Evolutionary conservation across 2,888 invertebrate genomes (phyloP), one percentile per base, ranked within the genome.

Genomic region (Apodemia mormo): DNA sequence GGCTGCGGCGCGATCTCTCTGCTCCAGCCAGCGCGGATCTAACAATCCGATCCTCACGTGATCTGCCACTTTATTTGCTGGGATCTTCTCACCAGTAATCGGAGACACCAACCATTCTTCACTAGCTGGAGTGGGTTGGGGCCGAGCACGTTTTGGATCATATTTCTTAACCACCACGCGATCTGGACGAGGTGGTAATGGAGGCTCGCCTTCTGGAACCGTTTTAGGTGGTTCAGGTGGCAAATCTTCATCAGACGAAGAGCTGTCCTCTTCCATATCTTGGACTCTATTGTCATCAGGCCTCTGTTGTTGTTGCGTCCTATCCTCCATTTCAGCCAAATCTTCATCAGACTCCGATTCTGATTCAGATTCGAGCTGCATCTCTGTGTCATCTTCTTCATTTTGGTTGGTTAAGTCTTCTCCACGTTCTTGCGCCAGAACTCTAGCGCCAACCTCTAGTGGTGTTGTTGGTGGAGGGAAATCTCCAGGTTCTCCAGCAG

Each of bases 381-480:
- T 98, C 89, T 97, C 97, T 56, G 97, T 97, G 74, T 97, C 97
- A 72, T 95, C 95, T 7, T 95, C 95, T 1, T 95, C 90, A 12
- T 80, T 80, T 2, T 70, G 79, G 14, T 84, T 85, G 0, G 82
- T 77, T 0, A 95, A 95, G 77, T 97, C 96, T 81, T 96, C 96
- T 33, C 96, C 94, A 10, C 97, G 94, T 81, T 97, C 96, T 85
- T 95, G 89, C 0, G 98, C 97, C 0, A 99, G 92, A 67, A 99
- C 97, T 70, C 99, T 94, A 1, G 99, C 98, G 2, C 99, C 99
- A 0, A 99, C 99, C 89, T 99, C 99, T 75, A 98, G 97, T 0
- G 99, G 99, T 6, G 98, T 99, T 0, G 99, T 99, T 0, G 99
- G 99, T 2, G 99, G 98, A 0, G 99, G 99, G 82, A 99, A 98